A percentile compares a stretch with the other conserved stretches of the same genome.
These are phyloP conservation scores for Neodon shergylaensis DNA, from an alignment of 2,113 vertebrate genomes.

Conservation along the genomic window DNA sequence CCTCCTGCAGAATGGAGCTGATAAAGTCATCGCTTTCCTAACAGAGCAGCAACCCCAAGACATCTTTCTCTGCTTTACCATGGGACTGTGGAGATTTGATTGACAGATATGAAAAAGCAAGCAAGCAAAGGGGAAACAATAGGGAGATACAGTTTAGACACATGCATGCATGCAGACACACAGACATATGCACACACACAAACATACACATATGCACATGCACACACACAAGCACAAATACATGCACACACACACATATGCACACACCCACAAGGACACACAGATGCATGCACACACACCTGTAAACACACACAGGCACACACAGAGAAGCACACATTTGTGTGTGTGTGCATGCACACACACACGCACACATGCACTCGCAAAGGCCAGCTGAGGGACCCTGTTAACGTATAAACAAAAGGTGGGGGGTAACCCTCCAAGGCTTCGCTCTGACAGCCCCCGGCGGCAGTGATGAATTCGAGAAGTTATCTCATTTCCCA, in stretches of 20 bases:
- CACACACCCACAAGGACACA: not conserved
- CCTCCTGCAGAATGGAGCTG: not conserved
- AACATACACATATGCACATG: too few species aligned
- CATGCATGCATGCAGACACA: not conserved
- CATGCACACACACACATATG: not conserved
- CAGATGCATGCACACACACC: not conserved
- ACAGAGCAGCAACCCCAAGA: not conserved
- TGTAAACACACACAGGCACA: too few species aligned
- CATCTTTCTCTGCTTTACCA: not conserved
- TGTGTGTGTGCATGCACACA: too few species aligned
- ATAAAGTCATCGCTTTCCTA: not conserved
- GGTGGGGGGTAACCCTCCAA: constrained; percentile 93
- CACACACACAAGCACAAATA: not conserved
- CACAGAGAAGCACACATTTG: not conserved
- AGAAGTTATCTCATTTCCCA: constrained; percentile 99
- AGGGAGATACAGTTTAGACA: not conserved
- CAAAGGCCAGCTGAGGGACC: constrained; percentile 84
- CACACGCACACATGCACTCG: not conserved
- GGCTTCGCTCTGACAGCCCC: constrained; percentile 90
- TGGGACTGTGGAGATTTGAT: rapidly evolving
- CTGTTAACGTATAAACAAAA: constrained; percentile 93
- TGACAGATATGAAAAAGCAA: not conserved
- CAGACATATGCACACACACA: not conserved
- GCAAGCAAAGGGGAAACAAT: not conserved
- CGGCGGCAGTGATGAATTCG: constrained; percentile 96